phyloP scores from a whole-genome alignment of 2,888 invertebrate species.

The Caenorhabditis plicata region DNA sequence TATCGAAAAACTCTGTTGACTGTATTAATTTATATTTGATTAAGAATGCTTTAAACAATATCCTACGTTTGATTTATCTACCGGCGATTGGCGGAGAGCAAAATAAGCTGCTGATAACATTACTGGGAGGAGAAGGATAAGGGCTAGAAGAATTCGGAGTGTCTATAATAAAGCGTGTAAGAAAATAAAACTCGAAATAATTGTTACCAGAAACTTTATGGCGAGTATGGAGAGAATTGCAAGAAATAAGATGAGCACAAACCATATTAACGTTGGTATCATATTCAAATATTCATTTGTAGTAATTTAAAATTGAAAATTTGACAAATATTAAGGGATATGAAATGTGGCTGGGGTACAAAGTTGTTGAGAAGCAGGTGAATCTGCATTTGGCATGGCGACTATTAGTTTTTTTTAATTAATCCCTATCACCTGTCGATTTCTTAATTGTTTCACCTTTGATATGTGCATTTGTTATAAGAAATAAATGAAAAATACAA shows the following conservation, averaged over 20 bases:
- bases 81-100: constrained; percentile 14
- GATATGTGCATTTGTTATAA: no score
- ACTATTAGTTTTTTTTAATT: no score
- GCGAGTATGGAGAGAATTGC: constrained; percentile 21
- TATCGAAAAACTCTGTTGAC: constrained; percentile 7
- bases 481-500: no score
- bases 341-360: no score
- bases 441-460: no score
- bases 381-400: no score
- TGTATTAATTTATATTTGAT: not conserved
- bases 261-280: constrained; percentile 30
- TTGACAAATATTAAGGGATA: no score
- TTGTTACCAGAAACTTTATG: constrained; percentile 19
- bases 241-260: constrained; percentile 19
- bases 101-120: constrained; percentile 5
- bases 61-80: constrained; percentile 10
- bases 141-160: constrained; percentile 16
- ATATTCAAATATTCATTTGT: no score
- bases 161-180: constrained; percentile 1
- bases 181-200: not conserved
- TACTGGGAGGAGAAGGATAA: constrained; percentile 14
- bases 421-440: no score
- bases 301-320: no score
- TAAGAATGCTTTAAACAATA: not conserved
- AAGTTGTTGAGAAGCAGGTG: no score